A percentile compares a stretch with the other conserved stretches of the same genome.
These are phyloP conservation scores for Neria commutata DNA, from an alignment of 2,888 invertebrate species.

Conservation along the genomic window DNA sequence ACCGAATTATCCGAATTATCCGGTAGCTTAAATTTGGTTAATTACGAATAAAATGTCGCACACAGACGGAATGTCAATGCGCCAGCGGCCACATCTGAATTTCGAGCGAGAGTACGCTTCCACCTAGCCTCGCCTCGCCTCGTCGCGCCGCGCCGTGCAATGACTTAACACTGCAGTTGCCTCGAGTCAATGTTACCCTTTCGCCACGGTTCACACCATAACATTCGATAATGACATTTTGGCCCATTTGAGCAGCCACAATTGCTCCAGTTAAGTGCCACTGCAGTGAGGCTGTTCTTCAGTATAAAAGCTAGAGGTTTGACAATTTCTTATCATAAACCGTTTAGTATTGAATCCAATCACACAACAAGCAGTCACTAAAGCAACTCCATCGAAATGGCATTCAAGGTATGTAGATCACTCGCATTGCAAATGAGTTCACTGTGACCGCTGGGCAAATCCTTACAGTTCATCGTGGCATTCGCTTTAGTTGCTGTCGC, in stretches of 20 bases:
- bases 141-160: slow-evolving; percentile 30
- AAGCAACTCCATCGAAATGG: slow-evolving; percentile 40
- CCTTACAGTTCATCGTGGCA: slow-evolving; percentile 40
- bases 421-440: no score
- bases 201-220: slow-evolving; percentile 15
- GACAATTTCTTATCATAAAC: slow-evolving; percentile 40
- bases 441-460: not conserved
- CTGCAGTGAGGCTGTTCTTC: not conserved
- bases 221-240: not conserved
- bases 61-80: slow-evolving; percentile 47
- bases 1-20: slow-evolving; percentile 40
- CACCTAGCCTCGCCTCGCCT: not conserved
- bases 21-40: slow-evolving; percentile 46
- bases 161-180: slow-evolving; percentile 24
- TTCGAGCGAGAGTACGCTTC: not conserved
- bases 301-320: slow-evolving; percentile 35
- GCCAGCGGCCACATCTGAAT: slow-evolving; percentile 17
- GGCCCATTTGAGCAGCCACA: not conserved
- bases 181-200: slow-evolving; percentile 11
- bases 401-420: slow-evolving; percentile 53
- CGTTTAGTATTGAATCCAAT: slow-evolving; percentile 28
- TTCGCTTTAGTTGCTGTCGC: slow-evolving; percentile 44
- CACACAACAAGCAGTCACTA: slow-evolving; percentile 34
- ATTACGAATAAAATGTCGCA: slow-evolving; percentile 50
- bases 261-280: not conserved